Evolutionary conservation across 2,888 invertebrate species (phyloP).

Genomic region (Cephus runcator): DNA sequence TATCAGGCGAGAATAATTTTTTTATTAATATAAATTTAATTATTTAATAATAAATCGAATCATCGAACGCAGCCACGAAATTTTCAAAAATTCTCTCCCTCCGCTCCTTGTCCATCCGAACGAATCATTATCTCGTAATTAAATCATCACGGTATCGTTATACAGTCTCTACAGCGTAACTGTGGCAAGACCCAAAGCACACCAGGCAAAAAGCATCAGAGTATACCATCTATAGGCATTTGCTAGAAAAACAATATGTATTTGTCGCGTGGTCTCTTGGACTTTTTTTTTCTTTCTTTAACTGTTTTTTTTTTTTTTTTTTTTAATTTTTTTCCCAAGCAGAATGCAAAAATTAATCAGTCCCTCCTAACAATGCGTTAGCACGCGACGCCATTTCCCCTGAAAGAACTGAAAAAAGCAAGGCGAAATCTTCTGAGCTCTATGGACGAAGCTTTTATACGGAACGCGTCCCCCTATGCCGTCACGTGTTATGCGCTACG

Average conservation of each 20-base stretch:
- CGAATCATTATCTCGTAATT: neutral
- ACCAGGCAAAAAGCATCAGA: neutral
- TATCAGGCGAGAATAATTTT: too few species aligned
- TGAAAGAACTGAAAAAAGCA: too few species aligned
- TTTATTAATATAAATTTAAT: too few species aligned
- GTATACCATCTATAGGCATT: neutral
- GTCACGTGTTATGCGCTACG: neutral
- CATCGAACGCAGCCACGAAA: neutral
- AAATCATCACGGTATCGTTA: too few species aligned
- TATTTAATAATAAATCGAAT: too few species aligned
- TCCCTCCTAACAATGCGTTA: neutral
- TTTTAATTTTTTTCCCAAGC: too few species aligned
- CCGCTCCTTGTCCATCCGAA: too few species aligned
- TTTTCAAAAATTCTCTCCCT: neutral
- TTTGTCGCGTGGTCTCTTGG: neutral
- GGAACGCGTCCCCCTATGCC: neutral
- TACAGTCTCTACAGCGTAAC: neutral
- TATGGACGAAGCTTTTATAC: too few species aligned
- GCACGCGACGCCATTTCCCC: neutral
- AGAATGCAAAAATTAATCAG: slow-evolving; percentile 2
- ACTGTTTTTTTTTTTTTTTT: too few species aligned
- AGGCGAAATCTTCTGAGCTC: too few species aligned
- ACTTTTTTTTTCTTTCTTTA: neutral
- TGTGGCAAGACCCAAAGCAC: neutral
- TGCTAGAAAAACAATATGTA: neutral